Percentiles rank a stretch among this genome's conserved stretches.
Evolutionary conservation across 2,113 vertebrate genomes (phyloP).

Genomic region (Eudyptes chrysolophus): DNA sequence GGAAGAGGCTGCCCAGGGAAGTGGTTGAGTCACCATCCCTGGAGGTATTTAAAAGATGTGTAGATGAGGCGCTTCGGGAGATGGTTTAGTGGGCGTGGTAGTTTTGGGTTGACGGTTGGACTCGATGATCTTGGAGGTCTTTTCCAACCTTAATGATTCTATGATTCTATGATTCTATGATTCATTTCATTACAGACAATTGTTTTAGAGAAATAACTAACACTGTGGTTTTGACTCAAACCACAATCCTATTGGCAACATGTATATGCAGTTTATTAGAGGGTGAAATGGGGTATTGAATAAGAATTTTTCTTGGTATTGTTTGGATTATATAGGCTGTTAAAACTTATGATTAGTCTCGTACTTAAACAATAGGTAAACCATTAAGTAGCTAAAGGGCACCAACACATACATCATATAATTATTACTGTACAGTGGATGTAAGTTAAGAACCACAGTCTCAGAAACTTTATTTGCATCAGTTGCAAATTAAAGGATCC

Average conservation of each 20-base stretch:
- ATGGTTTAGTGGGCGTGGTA: too few species aligned
- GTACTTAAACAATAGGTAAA: background rate
- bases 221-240: background rate
- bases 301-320: background rate
- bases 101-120: too few species aligned
- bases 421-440: background rate
- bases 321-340: background rate
- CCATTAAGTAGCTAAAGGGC: background rate
- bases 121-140: too few species aligned
- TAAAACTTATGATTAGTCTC: background rate
- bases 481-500: background rate
- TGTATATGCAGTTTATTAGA: background rate
- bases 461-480: background rate
- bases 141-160: too few species aligned
- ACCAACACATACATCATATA: background rate
- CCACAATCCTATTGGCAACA: background rate
- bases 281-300: background rate
- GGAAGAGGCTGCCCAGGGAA: too few species aligned
- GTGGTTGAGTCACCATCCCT: too few species aligned
- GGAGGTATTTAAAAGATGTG: too few species aligned
- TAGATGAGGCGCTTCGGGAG: too few species aligned
- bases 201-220: background rate
- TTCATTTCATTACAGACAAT: background rate
- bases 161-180: too few species aligned
- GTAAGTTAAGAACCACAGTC: background rate